A percentile compares a stretch with the other conserved stretches of the same genome.
Evolutionary conservation across 2,113 vertebrate species (phyloP).

Genomic region (Scytalopus superciliaris): DNA sequence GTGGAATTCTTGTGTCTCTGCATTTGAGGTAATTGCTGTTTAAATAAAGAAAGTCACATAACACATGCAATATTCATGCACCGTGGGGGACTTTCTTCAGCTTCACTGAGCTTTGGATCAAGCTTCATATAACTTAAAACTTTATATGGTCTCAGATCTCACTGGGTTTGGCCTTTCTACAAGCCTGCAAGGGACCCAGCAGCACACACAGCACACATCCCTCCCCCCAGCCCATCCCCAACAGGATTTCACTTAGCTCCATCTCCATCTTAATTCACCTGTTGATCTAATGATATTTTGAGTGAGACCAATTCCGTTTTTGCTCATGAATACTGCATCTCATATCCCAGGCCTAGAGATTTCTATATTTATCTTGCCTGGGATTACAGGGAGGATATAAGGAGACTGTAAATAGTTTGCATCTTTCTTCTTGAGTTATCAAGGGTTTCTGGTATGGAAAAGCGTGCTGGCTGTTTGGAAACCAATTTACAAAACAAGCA

Average conservation of each 20-base stretch:
- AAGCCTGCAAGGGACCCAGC: neutral
- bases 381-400: neutral
- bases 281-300: neutral
- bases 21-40: neutral
- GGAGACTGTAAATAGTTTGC: neutral
- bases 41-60: neutral
- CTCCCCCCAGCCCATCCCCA: neutral
- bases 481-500: neutral
- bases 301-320: neutral
- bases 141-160: neutral
- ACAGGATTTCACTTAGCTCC: neutral
- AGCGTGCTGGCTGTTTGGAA: neutral
- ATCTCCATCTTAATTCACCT: neutral
- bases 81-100: neutral
- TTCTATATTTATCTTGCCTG: conserved; percentile 10
- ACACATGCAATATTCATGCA: neutral
- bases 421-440: neutral
- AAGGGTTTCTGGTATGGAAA: neutral
- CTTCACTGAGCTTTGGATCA: conserved; percentile 1
- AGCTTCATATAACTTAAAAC: neutral
- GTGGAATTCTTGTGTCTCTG: neutral
- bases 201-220: neutral
- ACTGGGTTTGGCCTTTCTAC: neutral
- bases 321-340: neutral
- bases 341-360: neutral